Conservation (phyloP, 2,113 vertebrate genomes). For the Chlorodrepanis virens region DNA sequence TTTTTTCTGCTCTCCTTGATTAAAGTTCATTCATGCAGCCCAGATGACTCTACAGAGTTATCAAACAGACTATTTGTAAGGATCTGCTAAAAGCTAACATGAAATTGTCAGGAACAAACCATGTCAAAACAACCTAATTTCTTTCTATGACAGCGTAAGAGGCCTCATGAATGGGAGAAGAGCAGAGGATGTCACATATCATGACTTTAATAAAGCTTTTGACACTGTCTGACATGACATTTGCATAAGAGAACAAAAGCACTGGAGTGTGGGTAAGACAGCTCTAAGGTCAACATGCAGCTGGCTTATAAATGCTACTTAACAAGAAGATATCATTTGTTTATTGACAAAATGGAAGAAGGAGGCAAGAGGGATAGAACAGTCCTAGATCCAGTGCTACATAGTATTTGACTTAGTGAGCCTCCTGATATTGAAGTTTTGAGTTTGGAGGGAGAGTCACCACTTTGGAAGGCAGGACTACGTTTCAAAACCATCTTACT, state of each 20-base stretch:
- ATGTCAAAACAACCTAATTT: constrained; percentile 16
- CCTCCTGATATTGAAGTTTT: neutral
- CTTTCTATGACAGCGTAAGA: neutral
- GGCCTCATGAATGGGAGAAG: neutral
- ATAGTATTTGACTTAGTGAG: neutral
- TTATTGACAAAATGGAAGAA: neutral
- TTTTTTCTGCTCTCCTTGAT: neutral
- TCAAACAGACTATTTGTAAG: neutral
- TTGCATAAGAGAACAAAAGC: constrained; percentile 9
- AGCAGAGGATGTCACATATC: constrained; percentile 4
- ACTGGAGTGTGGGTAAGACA: neutral
- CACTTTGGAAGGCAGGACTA: neutral
- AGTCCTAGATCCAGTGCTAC: neutral
- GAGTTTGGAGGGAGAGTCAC: neutral
- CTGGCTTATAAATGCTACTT: neutral
- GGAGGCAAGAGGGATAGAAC: neutral
- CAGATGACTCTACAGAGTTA: neutral
- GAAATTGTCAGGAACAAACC: neutral
- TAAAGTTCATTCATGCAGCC: neutral
- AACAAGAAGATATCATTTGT: neutral
- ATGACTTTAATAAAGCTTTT: constrained; percentile 16
- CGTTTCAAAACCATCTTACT: neutral
- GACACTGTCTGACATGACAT: neutral
- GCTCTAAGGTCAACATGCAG: neutral
- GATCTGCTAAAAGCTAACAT: neutral